Evolutionary conservation across 1,140 invertebrate genomes (phyloP), one percentile per base, ranked within the genome.

Genomic region (Zaprionus nigranus): DNA sequence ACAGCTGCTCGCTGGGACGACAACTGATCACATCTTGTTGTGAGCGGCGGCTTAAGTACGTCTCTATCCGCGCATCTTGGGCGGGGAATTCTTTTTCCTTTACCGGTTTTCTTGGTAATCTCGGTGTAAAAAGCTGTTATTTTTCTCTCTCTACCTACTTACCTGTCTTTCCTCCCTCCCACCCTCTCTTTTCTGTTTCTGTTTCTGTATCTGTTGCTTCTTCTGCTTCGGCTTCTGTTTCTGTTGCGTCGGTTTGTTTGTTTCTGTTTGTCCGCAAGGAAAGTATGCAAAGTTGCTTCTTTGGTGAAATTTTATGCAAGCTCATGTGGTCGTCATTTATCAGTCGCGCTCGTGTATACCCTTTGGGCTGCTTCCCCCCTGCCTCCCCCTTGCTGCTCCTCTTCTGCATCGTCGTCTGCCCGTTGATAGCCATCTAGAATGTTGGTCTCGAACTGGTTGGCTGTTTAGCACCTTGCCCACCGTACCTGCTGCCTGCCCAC

Each of bases 221-320:
- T 40, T 12, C 57, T 40, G 34, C 20, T 40, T 12, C 58, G 12
- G 20, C 20, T 51, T 51, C 46, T 51, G 46, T 51, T 51, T 51
- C 46, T 51, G 46, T 51, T 24, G 20, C 46, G 7, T 11, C n/a
- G 40, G 40, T 26, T 49, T 59, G 56, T 40, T 26, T 38, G 56
- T 53, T 62, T 72, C 74, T 46, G 53, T 59, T 72, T 65, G 54
- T 64, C 51, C 38, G 67, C 75, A 67, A 80, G 73, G 84, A 87
- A 87, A 87, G 83, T 87, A 83, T 81, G 79, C 65, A 81, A 79
- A 87, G 82, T 73, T 46, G 61, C 15, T 30, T 62, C 40, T 59
- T 78, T 79, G 81, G 84, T 90, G 85, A 90, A 88, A 90, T 82
- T 84, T 88, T 90, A 82, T 88, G 85, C 85, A 90, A 90, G 75